phyloP scores from a whole-genome alignment of 2,113 vertebrate species.

The Tapirus terrestris region DNA sequence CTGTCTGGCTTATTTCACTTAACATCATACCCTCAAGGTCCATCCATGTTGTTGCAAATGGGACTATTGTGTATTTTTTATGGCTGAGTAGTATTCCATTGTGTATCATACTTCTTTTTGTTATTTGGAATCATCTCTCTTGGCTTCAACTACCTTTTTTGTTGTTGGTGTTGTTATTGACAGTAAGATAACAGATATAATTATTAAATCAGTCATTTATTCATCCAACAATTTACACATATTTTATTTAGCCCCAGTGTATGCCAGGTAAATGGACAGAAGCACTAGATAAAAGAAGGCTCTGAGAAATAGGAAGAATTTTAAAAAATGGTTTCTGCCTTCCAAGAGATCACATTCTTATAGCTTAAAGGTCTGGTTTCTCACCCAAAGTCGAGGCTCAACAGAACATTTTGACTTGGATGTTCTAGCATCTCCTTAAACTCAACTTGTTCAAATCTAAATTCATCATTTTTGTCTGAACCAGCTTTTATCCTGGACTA shows the following conservation, averaged over 20 bases:
- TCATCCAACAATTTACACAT: not conserved
- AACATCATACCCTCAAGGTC: no score
- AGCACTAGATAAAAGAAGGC: not conserved
- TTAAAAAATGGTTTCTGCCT: not conserved
- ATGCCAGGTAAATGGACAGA: not conserved
- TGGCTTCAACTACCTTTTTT: not conserved
- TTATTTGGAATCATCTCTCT: not conserved
- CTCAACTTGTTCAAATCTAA: not conserved
- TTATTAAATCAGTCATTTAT: not conserved
- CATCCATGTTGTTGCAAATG: no score
- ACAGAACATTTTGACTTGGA: not conserved
- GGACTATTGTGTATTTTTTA: no score
- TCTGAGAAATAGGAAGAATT: not conserved
- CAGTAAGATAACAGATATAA: not conserved
- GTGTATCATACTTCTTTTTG: not conserved
- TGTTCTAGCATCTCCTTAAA: not conserved
- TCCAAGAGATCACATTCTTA: not conserved
- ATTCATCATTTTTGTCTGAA: not conserved
- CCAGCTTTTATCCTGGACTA: not conserved
- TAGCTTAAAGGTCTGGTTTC: not conserved
- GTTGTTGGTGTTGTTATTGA: not conserved
- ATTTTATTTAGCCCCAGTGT: not conserved
- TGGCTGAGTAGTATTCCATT: no score
- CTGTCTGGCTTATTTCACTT: no score
- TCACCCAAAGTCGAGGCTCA: not conserved